Evolutionary conservation across 2,113 vertebrate species (phyloP).

Genomic region (Cottus gobio): DNA sequence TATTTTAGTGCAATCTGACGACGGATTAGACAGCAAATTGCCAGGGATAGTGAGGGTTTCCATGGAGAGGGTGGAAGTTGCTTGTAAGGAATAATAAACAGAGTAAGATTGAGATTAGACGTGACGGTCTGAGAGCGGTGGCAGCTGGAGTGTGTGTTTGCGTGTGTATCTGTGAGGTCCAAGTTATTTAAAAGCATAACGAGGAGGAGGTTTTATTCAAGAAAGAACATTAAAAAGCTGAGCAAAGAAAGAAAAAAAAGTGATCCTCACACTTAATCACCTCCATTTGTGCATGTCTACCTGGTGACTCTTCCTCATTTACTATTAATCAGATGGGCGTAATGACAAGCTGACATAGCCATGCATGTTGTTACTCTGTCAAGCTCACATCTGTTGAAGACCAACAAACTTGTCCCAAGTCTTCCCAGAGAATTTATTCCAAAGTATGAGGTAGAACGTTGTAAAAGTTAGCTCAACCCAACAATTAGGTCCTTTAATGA

Average conservation of each 20-base stretch:
- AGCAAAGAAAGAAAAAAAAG: slow-evolving; percentile 8
- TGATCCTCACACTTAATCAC: slow-evolving; percentile 36
- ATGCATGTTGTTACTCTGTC: slow-evolving; percentile 59
- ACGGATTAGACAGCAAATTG: slow-evolving; percentile 81
- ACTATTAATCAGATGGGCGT: slow-evolving; percentile 64
- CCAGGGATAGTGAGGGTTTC: slow-evolving; percentile 74
- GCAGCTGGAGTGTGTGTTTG: slow-evolving; percentile 53
- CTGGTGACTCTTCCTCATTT: slow-evolving; percentile 39
- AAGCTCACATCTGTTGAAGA: slow-evolving; percentile 54
- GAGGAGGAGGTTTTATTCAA: not conserved
- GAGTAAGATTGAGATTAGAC: slow-evolving; percentile 74
- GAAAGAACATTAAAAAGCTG: slow-evolving; percentile 5
- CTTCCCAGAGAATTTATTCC: slow-evolving; percentile 53
- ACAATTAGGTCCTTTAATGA: slow-evolving; percentile 63
- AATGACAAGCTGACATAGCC: slow-evolving; percentile 64
- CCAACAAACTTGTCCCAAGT: slow-evolving; percentile 42
- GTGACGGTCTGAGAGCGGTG: slow-evolving; percentile 56
- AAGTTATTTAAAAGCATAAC: slow-evolving; percentile 22
- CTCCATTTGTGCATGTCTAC: slow-evolving; percentile 46
- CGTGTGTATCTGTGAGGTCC: slow-evolving; percentile 1
- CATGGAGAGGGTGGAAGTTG: slow-evolving; percentile 79
- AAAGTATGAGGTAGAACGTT: slow-evolving; percentile 54
- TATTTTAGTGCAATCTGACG: slow-evolving; percentile 83
- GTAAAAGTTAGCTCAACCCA: slow-evolving; percentile 44
- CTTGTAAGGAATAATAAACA: slow-evolving; percentile 83